These are phyloP conservation scores for Spea multiplicata DNA, from an alignment of 2,113 vertebrate genomes.

Conservation along the genomic window DNA sequence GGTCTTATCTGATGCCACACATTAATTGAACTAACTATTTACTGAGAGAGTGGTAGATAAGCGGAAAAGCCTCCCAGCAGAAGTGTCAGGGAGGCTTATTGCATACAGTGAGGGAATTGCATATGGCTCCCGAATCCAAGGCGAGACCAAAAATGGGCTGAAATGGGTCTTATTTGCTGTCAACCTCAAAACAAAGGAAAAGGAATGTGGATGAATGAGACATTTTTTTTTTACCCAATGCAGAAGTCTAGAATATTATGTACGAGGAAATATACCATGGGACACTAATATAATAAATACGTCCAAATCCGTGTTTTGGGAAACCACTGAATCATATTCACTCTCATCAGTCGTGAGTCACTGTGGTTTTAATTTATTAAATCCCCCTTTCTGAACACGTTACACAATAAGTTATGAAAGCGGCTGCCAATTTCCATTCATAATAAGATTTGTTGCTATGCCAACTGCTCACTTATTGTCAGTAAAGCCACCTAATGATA, in stretches of 20 bases:
- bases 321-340: slow-evolving; percentile 64
- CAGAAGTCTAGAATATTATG: neutral
- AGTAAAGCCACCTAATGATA: neutral
- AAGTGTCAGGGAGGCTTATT: too few relatives aligned
- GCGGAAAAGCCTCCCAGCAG: too few relatives aligned
- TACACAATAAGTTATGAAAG: slow-evolving; percentile 57
- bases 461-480: slow-evolving; percentile 20
- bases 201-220: too few relatives aligned
- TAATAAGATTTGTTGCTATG: slow-evolving; percentile 45
- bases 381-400: slow-evolving; percentile 57
- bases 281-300: slow-evolving; percentile 11
- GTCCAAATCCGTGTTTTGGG: slow-evolving; percentile 61
- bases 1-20: too few relatives aligned
- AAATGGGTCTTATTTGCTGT: too few relatives aligned
- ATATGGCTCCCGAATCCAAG: too few relatives aligned
- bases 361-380: slow-evolving; percentile 63
- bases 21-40: too few relatives aligned
- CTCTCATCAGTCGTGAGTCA: slow-evolving; percentile 62
- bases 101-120: too few relatives aligned
- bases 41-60: too few relatives aligned
- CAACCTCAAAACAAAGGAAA: too few relatives aligned
- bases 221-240: neutral
- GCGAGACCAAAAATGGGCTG: too few relatives aligned
- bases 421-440: slow-evolving; percentile 28
- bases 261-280: neutral